Percentiles rank a stretch among this genome's conserved stretches.
phyloP scores from a whole-genome alignment of 2,888 invertebrate species.

The Volucella bombylans region DNA sequence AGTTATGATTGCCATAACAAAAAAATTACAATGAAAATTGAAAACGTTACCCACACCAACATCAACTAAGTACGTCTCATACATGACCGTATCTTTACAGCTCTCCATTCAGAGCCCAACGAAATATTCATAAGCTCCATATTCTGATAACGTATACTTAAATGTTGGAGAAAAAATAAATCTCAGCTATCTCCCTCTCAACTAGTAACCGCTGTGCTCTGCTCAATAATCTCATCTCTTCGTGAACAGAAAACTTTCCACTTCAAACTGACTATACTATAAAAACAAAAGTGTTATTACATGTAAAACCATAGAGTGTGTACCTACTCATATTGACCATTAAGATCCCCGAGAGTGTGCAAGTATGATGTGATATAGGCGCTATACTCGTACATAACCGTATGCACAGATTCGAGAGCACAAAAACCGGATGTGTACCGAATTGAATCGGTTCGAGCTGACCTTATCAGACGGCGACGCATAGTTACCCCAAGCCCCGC shows the following conservation, averaged over 20 bases:
- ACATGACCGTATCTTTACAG: background rate
- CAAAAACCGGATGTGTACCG: constrained; percentile 50
- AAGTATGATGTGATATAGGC: no score
- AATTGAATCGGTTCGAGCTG: constrained; percentile 61
- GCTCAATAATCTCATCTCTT: constrained; percentile 25
- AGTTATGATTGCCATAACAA: no score
- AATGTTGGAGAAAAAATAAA: background rate
- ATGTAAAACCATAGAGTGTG: constrained; percentile 13
- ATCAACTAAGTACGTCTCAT: background rate
- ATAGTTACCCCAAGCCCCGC: background rate
- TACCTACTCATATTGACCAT: background rate
- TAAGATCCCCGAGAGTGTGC: background rate
- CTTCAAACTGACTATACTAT: constrained; percentile 17
- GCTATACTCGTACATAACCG: no score
- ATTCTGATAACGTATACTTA: background rate
- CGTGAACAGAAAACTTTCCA: constrained; percentile 44
- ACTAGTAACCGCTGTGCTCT: background rate
- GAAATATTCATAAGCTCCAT: background rate
- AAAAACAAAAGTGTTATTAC: constrained; percentile 27
- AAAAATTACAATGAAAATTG: no score
- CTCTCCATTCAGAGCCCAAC: background rate
- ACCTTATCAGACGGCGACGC: constrained; percentile 49
- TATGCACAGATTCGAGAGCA: constrained; percentile 26
- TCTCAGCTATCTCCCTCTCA: constrained; percentile 7
- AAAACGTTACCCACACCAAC: background rate